Base-by-base conservation (phyloP, 2,113 vertebrate species). In the Atherinomorus stipes region DNA sequence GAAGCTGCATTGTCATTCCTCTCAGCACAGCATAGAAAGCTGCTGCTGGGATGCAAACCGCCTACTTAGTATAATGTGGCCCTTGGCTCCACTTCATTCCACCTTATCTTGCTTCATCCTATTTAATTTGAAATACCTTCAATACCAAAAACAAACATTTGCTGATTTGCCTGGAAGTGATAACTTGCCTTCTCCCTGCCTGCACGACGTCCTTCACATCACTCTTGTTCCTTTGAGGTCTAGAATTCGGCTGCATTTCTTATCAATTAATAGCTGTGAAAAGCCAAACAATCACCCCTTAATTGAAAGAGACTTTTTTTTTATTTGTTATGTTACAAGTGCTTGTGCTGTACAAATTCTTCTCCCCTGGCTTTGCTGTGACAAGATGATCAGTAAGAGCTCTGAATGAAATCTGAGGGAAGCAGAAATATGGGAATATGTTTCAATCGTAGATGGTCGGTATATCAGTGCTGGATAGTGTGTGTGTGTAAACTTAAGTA, bases 251-350 rank as follows among this genome's bases (percentile, higher is more conserved):
- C 61, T 47, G 71, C 18, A 51, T 80, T 74, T 38, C 31, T 71
- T 85, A 90, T 83, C 68, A 90, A 80, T 90, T 83, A 76, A 54
- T 65, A 53, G 65, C 34, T 65, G 19, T 72, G 45, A 76, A 79
- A 76, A 59, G 64, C 57, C 49, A 22, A 79, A 83, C 28, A 86
- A 82, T 85, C 69, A 47, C 18, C 13, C 23, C 9, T 73, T 77
- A 56, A 89, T 87, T 72, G 34, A 84, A 87, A 85, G 65, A 61
- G 13, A 26, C 13, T 65, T 68, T 59, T 59, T 51, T 59, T 3
- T 2, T 21, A 11, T 26, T 86, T 82, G 44, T 60, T 74, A 61
- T 44, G 64, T 66, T 77, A 58, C 51, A 71, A 37, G 64, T 42
- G 45, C 42, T 2, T 4, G 40, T 0, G 19, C 47, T n/a, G 74